Conservation (phyloP, 2,888 invertebrate genomes). For the Pharmacophagus antenor region DNA sequence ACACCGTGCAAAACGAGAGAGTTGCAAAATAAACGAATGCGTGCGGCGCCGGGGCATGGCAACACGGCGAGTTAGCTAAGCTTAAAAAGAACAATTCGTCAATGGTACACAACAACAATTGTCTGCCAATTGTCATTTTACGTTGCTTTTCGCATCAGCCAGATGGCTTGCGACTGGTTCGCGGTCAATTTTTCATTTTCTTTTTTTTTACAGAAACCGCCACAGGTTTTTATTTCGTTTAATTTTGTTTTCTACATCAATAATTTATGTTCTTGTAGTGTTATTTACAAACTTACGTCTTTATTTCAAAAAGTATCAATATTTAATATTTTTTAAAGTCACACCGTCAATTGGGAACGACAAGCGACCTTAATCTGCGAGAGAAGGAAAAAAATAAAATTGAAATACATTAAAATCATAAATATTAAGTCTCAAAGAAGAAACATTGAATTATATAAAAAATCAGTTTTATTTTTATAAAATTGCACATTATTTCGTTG, state of each 20-base stretch:
- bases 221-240: background rate
- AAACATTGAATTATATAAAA: too few relatives aligned
- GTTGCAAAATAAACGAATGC: slow-evolving; percentile 9
- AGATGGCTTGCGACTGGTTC: slow-evolving; percentile 69
- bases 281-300: too few relatives aligned
- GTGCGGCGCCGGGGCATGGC: slow-evolving; percentile 32
- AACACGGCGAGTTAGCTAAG: slow-evolving; percentile 11
- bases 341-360: too few relatives aligned
- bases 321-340: too few relatives aligned
- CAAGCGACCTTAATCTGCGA: too few relatives aligned
- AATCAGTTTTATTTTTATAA: too few relatives aligned
- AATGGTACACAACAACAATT: slow-evolving; percentile 65
- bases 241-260: background rate
- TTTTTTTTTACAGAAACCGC: slow-evolving; percentile 33
- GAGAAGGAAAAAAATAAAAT: too few relatives aligned
- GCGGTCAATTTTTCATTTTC: slow-evolving; percentile 18
- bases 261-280: too few relatives aligned
- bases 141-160: slow-evolving; percentile 59
- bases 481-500: too few relatives aligned
- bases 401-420: too few relatives aligned
- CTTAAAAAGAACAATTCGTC: slow-evolving; percentile 21
- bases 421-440: too few relatives aligned
- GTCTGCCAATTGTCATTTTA: slow-evolving; percentile 70
- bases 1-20: slow-evolving; percentile 2
- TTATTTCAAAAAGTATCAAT: too few relatives aligned